phyloP scores from a whole-genome alignment of 2,797 vertebrate species.

The Natrix natrix region DNA sequence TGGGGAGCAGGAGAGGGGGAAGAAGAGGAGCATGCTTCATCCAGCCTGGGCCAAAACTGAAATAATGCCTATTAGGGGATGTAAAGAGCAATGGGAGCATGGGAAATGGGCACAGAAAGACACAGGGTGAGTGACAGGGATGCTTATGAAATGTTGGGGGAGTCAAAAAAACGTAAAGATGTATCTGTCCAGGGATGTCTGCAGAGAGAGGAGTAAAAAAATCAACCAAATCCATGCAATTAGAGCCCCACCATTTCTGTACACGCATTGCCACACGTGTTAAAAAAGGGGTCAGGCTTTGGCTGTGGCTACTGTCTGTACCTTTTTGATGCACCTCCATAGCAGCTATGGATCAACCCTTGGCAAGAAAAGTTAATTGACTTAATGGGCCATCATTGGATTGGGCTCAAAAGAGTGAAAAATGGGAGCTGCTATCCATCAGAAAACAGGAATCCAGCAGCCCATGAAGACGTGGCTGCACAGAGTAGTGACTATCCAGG shows the following conservation, averaged over 20 bases:
- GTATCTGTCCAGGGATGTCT: background rate
- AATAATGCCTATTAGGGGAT: background rate
- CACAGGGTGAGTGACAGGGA: background rate
- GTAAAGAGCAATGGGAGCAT: background rate
- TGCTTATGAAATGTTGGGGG: background rate
- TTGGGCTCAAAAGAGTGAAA: background rate
- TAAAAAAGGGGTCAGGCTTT: background rate
- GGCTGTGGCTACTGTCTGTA: background rate
- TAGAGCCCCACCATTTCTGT: background rate
- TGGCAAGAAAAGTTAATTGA: background rate
- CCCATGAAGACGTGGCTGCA: background rate
- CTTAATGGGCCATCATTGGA: background rate
- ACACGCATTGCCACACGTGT: background rate
- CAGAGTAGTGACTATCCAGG: background rate
- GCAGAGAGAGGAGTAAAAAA: background rate
- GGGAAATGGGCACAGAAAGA: background rate
- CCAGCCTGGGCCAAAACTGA: background rate
- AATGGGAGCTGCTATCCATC: background rate
- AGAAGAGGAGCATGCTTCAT: background rate
- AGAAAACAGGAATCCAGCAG: background rate
- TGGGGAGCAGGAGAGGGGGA: background rate
- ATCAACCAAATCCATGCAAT: background rate
- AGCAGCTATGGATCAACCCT: too few relatives aligned
- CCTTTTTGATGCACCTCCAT: background rate
- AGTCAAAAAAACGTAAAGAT: background rate